Evolutionary conservation across 2,888 invertebrate species (phyloP).

Genomic region (Liopterus haemorrhoidalis): DNA sequence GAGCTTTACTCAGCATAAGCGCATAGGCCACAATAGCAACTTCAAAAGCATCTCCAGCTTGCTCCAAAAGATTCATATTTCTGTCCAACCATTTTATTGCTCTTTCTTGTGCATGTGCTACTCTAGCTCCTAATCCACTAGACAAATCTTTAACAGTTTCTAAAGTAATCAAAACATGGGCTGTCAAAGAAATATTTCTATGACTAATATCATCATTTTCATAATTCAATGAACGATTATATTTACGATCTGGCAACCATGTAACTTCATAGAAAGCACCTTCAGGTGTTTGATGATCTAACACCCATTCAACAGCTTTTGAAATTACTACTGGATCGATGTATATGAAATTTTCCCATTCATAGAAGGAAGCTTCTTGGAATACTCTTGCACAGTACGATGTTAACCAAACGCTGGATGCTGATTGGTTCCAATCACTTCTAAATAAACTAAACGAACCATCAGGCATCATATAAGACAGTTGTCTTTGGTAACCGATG

Average conservation of each 20-base stretch:
- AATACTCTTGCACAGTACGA: constrained; percentile 84
- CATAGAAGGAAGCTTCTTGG: constrained; percentile 89
- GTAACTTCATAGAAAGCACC: constrained; percentile 88
- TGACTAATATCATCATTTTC: constrained; percentile 52
- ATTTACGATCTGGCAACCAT: constrained; percentile 82
- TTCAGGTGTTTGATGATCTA: constrained; percentile 74
- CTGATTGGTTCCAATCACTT: constrained; percentile 88
- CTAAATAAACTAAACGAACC: constrained; percentile 89
- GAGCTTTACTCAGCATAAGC: constrained; percentile 73
- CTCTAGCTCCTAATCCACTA: constrained; percentile 65
- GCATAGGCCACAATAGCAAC: constrained; percentile 87
- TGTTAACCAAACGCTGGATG: constrained; percentile 86
- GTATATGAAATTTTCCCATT: constrained; percentile 95
- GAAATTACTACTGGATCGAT: constrained; percentile 85
- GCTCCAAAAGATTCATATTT: constrained; percentile 68
- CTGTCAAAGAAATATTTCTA: constrained; percentile 84
- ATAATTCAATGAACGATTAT: constrained; percentile 66
- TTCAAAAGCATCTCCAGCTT: constrained; percentile 72
- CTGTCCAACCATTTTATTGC: constrained; percentile 77
- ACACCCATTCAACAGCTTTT: constrained; percentile 77
- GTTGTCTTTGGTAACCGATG: constrained; percentile 79
- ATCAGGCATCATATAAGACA: constrained; percentile 85
- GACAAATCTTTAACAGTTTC: constrained; percentile 75
- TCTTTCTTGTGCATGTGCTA: constrained; percentile 67
- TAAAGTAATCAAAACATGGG: constrained; percentile 85